phyloP scores from a whole-genome alignment of 1,140 invertebrate species.

The Eufriesea mexicana region DNA sequence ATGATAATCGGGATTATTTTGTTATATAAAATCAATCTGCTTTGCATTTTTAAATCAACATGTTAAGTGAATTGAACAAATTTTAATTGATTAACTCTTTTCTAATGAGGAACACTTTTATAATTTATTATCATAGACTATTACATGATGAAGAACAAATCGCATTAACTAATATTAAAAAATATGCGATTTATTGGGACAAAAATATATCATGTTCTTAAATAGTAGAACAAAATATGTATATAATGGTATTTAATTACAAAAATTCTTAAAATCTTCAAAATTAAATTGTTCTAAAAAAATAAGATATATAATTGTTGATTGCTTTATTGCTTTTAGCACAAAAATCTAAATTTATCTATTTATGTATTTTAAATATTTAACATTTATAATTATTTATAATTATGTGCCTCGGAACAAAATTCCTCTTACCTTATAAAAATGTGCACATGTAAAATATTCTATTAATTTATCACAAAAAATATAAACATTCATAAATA shows the following conservation, averaged over 20 bases:
- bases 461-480: conserved; percentile 17
- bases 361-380: conserved; percentile 25
- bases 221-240: neutral
- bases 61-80: neutral
- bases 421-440: conserved; percentile 49
- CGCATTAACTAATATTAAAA: neutral
- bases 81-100: no score
- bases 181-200: neutral
- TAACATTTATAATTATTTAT: conserved; percentile 17
- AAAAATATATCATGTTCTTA: neutral
- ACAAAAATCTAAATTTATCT: neutral
- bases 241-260: conserved; percentile 2
- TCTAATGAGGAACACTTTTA: neutral
- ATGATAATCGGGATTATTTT: neutral
- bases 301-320: neutral
- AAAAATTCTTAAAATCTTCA: neutral
- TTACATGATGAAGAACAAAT: neutral
- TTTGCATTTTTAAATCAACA: neutral
- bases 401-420: conserved; percentile 57
- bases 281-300: neutral
- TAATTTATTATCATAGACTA: neutral
- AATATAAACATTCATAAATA: conserved; percentile 36
- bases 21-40: neutral
- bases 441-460: conserved; percentile 34
- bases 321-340: neutral